Conservation (phyloP, 2,888 invertebrate genomes). For the Ormia ochracea region DNA sequence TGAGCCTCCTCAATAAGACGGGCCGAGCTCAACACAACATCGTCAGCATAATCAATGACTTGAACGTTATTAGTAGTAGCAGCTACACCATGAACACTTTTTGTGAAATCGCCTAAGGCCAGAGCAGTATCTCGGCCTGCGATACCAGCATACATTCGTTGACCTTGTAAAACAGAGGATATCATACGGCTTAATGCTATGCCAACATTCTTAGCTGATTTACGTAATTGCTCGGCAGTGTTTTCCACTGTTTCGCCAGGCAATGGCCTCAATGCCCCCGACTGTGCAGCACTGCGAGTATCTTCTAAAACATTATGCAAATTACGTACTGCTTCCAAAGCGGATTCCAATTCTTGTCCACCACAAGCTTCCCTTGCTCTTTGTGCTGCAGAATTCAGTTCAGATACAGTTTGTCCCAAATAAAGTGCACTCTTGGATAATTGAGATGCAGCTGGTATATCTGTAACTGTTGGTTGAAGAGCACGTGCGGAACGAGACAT, state of each 20-base stretch:
- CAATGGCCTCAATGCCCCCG: conserved; percentile 85
- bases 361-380: conserved; percentile 87
- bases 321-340: conserved; percentile 87
- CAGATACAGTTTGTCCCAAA: conserved; percentile 76
- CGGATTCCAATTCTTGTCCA: conserved; percentile 90
- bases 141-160: conserved; percentile 87
- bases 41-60: conserved; percentile 84
- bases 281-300: conserved; percentile 85
- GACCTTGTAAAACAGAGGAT: conserved; percentile 89
- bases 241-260: conserved; percentile 87
- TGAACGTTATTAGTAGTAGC: conserved; percentile 82
- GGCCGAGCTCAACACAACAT: conserved; percentile 87
- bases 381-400: conserved; percentile 80
- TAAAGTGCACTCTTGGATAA: conserved; percentile 78
- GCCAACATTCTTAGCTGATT: conserved; percentile 84
- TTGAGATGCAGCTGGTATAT: conserved; percentile 86
- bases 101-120: conserved; percentile 84
- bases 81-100: conserved; percentile 87
- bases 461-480: conserved; percentile 88
- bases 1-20: conserved; percentile 89
- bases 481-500: conserved; percentile 87
- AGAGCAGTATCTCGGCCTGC: conserved; percentile 89
- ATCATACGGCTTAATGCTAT: conserved; percentile 90
- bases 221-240: conserved; percentile 78
- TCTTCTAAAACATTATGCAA: conserved; percentile 90